Evolutionary conservation across 2,888 invertebrate genomes (phyloP).

Genomic region (Acleris emargana): DNA sequence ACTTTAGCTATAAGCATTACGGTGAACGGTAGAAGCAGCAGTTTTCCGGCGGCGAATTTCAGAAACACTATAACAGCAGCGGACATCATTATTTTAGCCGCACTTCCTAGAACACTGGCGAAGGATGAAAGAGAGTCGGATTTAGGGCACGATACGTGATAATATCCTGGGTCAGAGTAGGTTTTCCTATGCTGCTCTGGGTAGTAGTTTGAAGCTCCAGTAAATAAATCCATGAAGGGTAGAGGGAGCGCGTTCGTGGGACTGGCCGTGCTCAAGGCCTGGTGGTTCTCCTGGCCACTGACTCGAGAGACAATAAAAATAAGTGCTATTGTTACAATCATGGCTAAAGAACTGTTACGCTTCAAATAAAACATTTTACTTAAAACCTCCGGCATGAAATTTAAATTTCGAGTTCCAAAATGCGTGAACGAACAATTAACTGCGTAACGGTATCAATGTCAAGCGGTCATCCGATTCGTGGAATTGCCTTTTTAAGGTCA

Average conservation of each 20-base stretch:
- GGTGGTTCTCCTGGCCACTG: constrained; percentile 64
- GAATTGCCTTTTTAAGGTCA: constrained; percentile 38
- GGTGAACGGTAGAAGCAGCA: constrained; percentile 68
- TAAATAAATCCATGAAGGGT: constrained; percentile 71
- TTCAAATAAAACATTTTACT: constrained; percentile 59
- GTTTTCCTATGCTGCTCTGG: constrained; percentile 67
- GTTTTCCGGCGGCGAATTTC: constrained; percentile 70
- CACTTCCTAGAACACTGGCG: constrained; percentile 71
- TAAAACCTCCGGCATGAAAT: constrained; percentile 79
- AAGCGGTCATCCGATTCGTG: constrained; percentile 50
- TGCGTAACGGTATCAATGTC: constrained; percentile 63
- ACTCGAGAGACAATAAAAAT: constrained; percentile 58
- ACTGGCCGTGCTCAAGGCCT: constrained; percentile 58
- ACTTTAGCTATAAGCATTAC: constrained; percentile 69
- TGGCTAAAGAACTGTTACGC: constrained; percentile 74
- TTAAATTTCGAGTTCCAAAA: constrained; percentile 66
- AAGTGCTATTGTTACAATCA: constrained; percentile 66
- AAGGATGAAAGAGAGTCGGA: constrained; percentile 68
- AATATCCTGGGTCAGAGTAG: constrained; percentile 59
- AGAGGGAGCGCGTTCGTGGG: constrained; percentile 55
- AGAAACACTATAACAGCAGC: constrained; percentile 69
- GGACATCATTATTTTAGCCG: constrained; percentile 77
- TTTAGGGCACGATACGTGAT: constrained; percentile 67
- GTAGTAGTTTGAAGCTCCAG: constrained; percentile 68
- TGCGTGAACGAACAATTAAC: constrained; percentile 65